Evolutionary conservation across 2,113 vertebrate genomes (phyloP), one percentile per base, ranked within the genome.

Genomic region (Osmerus eperlanus): DNA sequence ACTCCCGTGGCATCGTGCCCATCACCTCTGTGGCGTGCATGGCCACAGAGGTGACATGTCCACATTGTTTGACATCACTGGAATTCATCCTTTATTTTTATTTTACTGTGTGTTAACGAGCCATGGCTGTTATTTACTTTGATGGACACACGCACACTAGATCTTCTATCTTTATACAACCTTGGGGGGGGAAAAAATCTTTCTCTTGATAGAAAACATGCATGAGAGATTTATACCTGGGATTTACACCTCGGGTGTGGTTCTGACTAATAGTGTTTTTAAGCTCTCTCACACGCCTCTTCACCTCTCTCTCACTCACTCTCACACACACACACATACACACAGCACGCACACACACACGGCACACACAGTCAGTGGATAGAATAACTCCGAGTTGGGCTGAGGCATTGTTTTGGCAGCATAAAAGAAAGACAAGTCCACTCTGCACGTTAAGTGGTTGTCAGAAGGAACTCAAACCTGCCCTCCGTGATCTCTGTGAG

Each of bases 201-300:
- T 85, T 81, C 86, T 87, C 76, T 82, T 76, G 67, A 81, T 73
- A 72, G 81, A 79, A 86, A 86, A 88, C 78, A 84, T 81, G 77
- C 80, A 81, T 90, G 88, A 90, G 90, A 90, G 86, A 90, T 91
- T 89, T 84, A 91, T 87, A 62, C 53, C 14, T 54, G 53, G 14
- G 54, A 67, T 74, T 83, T 81, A 82, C 88, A 89, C 85, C 88
- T 87, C 88, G 86, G 89, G 87, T 81, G 75, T 28, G 72, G 76
- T 84, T 81, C 79, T 80, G 85, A 86, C 88, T 87, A 86, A 88
- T 89, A 81, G 76, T 11, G 9, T 80, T 91, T 85, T 89, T 84
- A 86, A 87, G 23, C 52, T 55, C 25, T 29, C 8, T 14, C 54
- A 9, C 41, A 47, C 9, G 9, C 41, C 41, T 47, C 41, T 47